Conservation (phyloP, 1,140 invertebrate genomes). For the Micrasema minimum region DNA sequence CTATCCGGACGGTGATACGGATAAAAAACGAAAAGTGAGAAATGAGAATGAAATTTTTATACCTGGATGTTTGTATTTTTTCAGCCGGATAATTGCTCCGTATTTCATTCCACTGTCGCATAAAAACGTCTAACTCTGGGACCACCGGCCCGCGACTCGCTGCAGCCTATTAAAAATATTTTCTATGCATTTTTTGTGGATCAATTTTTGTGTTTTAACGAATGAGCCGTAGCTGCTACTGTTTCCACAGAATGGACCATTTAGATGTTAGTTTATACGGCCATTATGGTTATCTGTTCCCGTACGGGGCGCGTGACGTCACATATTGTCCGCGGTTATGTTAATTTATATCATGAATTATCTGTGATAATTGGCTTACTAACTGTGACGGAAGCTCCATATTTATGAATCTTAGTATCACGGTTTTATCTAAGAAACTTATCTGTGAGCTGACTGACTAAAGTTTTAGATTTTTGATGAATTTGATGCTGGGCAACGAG, state of each 20-base stretch:
- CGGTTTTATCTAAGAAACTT: too few relatives aligned
- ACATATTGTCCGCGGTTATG: neutral
- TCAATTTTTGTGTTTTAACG: conserved; percentile 43
- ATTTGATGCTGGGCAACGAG: too few relatives aligned
- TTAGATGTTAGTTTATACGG: conserved; percentile 33
- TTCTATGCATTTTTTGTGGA: conserved; percentile 46
- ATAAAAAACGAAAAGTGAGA: conserved; percentile 43
- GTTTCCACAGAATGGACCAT: conserved; percentile 24
- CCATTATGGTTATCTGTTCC: conserved; percentile 6
- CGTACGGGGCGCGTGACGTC: neutral
- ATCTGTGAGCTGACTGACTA: too few relatives aligned
- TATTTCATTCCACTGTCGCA: conserved; percentile 53
- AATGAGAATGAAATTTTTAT: conserved; percentile 50
- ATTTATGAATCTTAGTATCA: too few relatives aligned
- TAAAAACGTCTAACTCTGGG: conserved; percentile 43
- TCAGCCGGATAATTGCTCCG: conserved; percentile 52
- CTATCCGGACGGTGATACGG: conserved; percentile 31
- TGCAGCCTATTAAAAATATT: conserved; percentile 45
- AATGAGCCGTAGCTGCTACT: conserved; percentile 38
- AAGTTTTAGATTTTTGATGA: too few relatives aligned
- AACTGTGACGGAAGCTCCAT: too few relatives aligned
- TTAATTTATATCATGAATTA: too few relatives aligned
- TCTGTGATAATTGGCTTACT: too few relatives aligned
- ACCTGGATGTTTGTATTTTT: conserved; percentile 51
- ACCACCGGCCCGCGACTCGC: conserved; percentile 36